phyloP scores from a whole-genome alignment of 2,888 invertebrate genomes.

The Eueremaeus valkanovi region DNA sequence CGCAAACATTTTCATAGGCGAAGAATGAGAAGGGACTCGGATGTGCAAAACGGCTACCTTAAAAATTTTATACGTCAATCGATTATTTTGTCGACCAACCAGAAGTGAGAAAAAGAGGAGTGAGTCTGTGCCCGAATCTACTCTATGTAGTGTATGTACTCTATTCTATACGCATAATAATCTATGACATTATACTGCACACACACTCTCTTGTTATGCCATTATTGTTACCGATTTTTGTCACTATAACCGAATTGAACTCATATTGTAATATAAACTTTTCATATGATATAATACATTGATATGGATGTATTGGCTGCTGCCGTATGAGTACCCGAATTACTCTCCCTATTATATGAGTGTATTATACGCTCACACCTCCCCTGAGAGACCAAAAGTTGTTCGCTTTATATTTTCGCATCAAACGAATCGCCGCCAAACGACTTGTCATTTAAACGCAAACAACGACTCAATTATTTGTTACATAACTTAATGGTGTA shows the following conservation, averaged over 20 bases:
- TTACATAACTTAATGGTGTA: conserved; percentile 33
- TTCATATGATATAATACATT: background rate
- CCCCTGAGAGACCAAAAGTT: conserved; percentile 19
- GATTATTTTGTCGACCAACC: conserved; percentile 30
- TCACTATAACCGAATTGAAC: background rate
- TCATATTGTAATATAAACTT: background rate
- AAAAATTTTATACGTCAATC: conserved; percentile 30
- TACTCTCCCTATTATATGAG: conserved; percentile 17
- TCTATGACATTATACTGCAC: background rate
- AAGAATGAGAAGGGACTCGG: background rate
- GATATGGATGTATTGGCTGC: background rate
- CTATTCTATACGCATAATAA: background rate
- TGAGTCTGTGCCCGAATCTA: background rate
- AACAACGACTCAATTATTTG: conserved; percentile 35
- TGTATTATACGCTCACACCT: conserved; percentile 27
- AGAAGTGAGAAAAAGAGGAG: conserved; percentile 33
- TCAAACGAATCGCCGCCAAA: conserved; percentile 26
- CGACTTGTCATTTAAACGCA: conserved; percentile 15
- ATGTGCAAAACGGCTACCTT: background rate
- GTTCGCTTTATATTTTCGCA: conserved; percentile 1
- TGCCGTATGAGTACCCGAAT: background rate
- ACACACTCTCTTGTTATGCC: background rate
- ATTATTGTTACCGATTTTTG: conserved; percentile 6
- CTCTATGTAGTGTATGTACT: too few relatives aligned
- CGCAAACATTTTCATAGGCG: conserved; percentile 5